Base-by-base conservation (phyloP, 2,888 invertebrate genomes). In the Aphidoletes aphidimyza region DNA sequence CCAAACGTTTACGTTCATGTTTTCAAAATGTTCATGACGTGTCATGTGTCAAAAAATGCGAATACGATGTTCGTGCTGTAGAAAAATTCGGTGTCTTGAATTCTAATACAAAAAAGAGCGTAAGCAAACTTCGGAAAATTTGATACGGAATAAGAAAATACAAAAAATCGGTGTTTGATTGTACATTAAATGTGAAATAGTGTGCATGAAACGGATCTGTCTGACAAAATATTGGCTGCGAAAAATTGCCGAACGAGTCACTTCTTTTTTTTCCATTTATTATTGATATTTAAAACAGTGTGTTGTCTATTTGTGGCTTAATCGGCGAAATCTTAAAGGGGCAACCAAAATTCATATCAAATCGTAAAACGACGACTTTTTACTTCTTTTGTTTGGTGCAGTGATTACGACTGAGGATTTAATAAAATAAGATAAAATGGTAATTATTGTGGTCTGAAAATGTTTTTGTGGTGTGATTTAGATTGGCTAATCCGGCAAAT, bases 1-100 rank as follows among this genome's bases (percentile, higher is more conserved):
- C 81, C 81, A 81, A 81, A 81, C 81, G 81, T 81, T 81, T 81
- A 81, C 81, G 81, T 81, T 81, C 81, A 81, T 81, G 81, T 81
- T 81, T 81, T 81, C 81, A 81, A 37, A 81, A 37, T 81, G 37
- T 81, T 81, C 81, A 81, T 81, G 81, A 81, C 81, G 81, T 81
- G 81, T 81, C 81, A 81, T 81, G 22, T 81, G 81, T 81, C 81
- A 81, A 81, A 37, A n/a, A 37, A n/a, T 69, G 11, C 69, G 34
- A 69, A 69, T 30, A 26, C 54, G 69, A 69, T 30, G 30, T 34
- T n/a, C 69, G 2, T 69, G 54, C 69, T 69, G 17, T 69, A 69
- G 34, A 30, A 30, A 22, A 69, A 34, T 69, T 34, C 54, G n/a
- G 54, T 54, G 54, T 54, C 54, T 54, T 54, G n/a, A 54, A 54